Base-by-base conservation (phyloP, 2,113 vertebrate genomes). In the Triplophysa dalaica region DNA sequence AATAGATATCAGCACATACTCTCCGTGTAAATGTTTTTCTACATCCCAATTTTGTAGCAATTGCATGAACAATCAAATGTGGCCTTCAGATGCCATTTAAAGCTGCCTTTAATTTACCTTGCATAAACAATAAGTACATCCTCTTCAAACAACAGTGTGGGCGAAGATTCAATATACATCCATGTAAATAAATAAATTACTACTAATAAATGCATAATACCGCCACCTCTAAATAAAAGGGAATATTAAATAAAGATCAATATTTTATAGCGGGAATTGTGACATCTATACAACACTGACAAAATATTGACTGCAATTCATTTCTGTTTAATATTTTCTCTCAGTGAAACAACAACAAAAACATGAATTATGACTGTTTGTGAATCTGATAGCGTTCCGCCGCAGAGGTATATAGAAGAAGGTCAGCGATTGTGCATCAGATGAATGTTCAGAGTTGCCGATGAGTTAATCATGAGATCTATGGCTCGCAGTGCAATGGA, bases 61-160 rank as follows among this genome's bases (percentile, higher is more conserved):
- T 50, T 63, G 73, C 21, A n/a, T 1, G 10, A 75, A 75, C 73
- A 75, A 75, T 75, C 73, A 63, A 75, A 58, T 29, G 73, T 75
- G 60, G 73, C 73, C 73, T 75, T 75, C 73, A 75, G n/a, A 75
- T 75, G 73, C 29, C 73, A 75, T 75, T 75, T 75, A 75, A 41
- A 48, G 24, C 21, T 63, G 56, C 58, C 73, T 75, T 74, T 63
- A 48, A 75, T 75, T 75, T 75, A 63, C 60, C 60, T 50, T 9
- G 22, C 41, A 24, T 75, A 50, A 75, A 63, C 60, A 75, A 58
- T 63, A 63, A 75, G 63, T 75, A 63, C 56, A 54, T 60, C 70
- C 38, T 61, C 60, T 63, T 50, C 73, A 75, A 63, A 63, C 60
- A 75, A 62, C 73, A 50, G 73, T 9, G 58, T 75, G 43, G 73